Base-by-base conservation (phyloP, 53 echinoderm and acorn worm species). In the Echinometra lucunter region DNA sequence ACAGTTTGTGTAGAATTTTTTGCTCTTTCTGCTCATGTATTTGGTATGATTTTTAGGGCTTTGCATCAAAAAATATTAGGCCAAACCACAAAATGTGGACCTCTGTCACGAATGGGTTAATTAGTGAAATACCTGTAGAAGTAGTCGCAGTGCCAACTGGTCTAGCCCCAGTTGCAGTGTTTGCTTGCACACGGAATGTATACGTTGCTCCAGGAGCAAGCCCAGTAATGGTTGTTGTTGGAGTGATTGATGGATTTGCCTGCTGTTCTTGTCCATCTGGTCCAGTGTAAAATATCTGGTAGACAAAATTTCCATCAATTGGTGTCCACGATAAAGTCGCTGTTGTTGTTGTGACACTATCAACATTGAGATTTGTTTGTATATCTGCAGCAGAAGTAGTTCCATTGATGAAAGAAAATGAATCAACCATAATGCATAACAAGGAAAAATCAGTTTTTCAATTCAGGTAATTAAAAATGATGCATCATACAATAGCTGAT, bases 281-380 rank as follows among this genome's bases (percentile, higher is more conserved):
- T 13, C 53, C 53, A 45, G 49, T 88, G 88, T 88, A 88, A 44
- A 88, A 88, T 49, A 88, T 45, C 44, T 49, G 88, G 32, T 88
- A 88, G 32, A 56, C 55, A 32, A 56, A 55, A 34, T 19, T 30
- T 3, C 30, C 55, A 30, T 30, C 34, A 49, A 88, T 13, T 8
- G 88, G 49, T 49, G 88, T 55, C 88, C 88, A 88, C 23, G 88
- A 49, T 56, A 88, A 56, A 27, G 47, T 53, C 6, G 34, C 57
- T 12, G 88, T 9, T 3, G 10, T 56, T 49, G 28, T 3, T 32
- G 56, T 53, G 4, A 69, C 69, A 12, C 11, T 32, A 69, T 69
- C 69, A 32, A 69, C 69, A 69, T 34, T 11, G 11, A 63, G 19
- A 18, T 63, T 21, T 19, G 19, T 63, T 63, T 18, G 19, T 9